Evolutionary conservation across 2,797 vertebrate species (phyloP).

Genomic region (Syngnathus rostellatus): DNA sequence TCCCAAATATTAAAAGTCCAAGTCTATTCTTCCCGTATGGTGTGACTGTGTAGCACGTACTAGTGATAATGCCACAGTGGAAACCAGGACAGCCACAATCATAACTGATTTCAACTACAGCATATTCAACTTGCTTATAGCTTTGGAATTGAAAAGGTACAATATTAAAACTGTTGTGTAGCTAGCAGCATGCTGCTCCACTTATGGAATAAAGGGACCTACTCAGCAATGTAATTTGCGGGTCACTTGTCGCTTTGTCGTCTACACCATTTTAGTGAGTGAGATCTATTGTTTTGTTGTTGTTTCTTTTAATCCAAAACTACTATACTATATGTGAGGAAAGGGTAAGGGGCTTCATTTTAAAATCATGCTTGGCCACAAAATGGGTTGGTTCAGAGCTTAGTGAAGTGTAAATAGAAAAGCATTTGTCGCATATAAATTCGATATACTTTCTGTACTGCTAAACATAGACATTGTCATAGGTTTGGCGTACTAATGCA

Average conservation of each 20-base stretch:
- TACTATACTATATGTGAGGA: too few relatives aligned
- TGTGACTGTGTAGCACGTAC: background rate
- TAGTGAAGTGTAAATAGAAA: constrained; percentile 7
- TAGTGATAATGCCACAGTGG: background rate
- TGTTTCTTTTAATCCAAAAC: background rate
- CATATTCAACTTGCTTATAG: background rate
- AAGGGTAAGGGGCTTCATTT: too few relatives aligned
- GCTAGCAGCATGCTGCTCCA: background rate
- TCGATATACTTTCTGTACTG: constrained; percentile 14
- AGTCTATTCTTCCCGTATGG: background rate
- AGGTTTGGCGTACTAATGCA: constrained; percentile 49
- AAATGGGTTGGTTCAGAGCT: background rate
- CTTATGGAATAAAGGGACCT: background rate
- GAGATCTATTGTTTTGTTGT: background rate
- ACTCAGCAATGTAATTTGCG: background rate
- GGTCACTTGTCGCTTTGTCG: background rate
- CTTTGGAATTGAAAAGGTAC: background rate
- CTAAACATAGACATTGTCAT: constrained; percentile 39
- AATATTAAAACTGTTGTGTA: background rate
- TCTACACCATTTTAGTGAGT: background rate
- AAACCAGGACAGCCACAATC: background rate
- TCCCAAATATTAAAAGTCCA: too few relatives aligned
- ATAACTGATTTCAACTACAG: background rate
- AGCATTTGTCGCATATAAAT: constrained; percentile 2
- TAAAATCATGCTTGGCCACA: too few relatives aligned